Percentiles rank a stretch among this genome's conserved stretches.
These are phyloP conservation scores for Onchidella celtica DNA, from an alignment of 2,888 invertebrate species.

Conservation along the genomic window DNA sequence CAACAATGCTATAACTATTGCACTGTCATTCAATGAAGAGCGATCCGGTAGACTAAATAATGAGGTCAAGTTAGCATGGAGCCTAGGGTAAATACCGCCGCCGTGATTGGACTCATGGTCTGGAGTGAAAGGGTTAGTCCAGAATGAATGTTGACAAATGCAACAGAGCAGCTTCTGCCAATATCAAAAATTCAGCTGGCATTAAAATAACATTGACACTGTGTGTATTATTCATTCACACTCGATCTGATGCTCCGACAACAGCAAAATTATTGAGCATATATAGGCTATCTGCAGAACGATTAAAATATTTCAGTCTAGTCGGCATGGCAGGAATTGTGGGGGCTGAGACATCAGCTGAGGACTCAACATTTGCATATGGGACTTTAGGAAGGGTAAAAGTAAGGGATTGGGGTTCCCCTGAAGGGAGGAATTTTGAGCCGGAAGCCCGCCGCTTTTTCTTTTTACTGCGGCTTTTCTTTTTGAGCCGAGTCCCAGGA, in stretches of 20 bases:
- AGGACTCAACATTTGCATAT: constrained; percentile 63
- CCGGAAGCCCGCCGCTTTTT: constrained; percentile 39
- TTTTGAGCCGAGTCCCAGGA: constrained; percentile 42
- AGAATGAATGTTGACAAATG: too few species aligned
- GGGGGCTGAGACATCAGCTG: constrained; percentile 52
- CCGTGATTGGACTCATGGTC: too few species aligned
- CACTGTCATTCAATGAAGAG: too few species aligned
- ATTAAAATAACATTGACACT: too few species aligned
- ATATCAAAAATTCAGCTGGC: too few species aligned
- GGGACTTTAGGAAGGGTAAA: constrained; percentile 69
- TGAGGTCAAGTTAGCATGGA: too few species aligned
- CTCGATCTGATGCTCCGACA: constrained; percentile 39
- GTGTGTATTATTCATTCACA: too few species aligned
- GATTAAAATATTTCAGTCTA: constrained; percentile 66
- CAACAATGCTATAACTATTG: too few species aligned
- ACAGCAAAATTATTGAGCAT: constrained; percentile 54
- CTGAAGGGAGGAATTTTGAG: constrained; percentile 41
- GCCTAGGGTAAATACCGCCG: too few species aligned
- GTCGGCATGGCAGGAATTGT: constrained; percentile 54
- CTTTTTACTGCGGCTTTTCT: constrained; percentile 22
- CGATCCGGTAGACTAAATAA: too few species aligned
- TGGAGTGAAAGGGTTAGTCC: too few species aligned
- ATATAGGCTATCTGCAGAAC: constrained; percentile 60
- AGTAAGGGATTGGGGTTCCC: constrained; percentile 53
- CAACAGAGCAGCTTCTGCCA: too few species aligned